Evolutionary conservation across 2,797 vertebrate species (phyloP), one percentile per base, ranked within the genome.

Genomic region (Vespertilio murinus): DNA sequence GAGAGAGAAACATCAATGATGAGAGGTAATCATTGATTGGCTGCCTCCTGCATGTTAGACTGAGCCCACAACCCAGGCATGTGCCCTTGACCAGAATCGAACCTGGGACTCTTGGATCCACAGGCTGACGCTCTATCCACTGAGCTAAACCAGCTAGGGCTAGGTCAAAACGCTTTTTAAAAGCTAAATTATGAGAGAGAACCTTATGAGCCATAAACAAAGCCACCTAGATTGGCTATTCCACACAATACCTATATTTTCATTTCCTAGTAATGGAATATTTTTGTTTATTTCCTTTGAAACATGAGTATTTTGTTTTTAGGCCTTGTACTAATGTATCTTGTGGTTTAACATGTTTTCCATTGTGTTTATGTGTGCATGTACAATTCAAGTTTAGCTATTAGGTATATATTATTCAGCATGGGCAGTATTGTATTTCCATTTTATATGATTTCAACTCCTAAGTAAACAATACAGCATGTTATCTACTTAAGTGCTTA

Each of bases 271-370:
- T 81, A 91, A 65, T 82, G 33, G 23, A 38, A 56, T 28, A n/a
- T 47, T 79, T 87, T 89, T 86, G n/a, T 47, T 90, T 84, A 49
- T 88, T 95, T 96, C 30, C 42, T 88, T 94, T 95, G 74, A 85
- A 87, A 71, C 4, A 42, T 64, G 74, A 80, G 69, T 25, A 25
- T 67, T 84, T 93, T 79, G 16, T 95, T 94, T 93, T 42, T 61
- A 88, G 45, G 35, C 52, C 28, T 84, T 84, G 23, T 71, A 30
- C 85, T 94, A 42, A 30, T 56, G 30, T 77, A 49, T 93, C 61
- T 95, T 88, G 2, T 69, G 52, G 23, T 92, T 94, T 91, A 77
- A 78, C 8, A 17, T 93, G 56, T 89, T 95, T 95, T 93, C 42
- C 25, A 45, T 47, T 79, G 38, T 96, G 22, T 89, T 82, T 90